Conservation (phyloP, 2,888 invertebrate species). For the Hofmannophila pseudospretella region DNA sequence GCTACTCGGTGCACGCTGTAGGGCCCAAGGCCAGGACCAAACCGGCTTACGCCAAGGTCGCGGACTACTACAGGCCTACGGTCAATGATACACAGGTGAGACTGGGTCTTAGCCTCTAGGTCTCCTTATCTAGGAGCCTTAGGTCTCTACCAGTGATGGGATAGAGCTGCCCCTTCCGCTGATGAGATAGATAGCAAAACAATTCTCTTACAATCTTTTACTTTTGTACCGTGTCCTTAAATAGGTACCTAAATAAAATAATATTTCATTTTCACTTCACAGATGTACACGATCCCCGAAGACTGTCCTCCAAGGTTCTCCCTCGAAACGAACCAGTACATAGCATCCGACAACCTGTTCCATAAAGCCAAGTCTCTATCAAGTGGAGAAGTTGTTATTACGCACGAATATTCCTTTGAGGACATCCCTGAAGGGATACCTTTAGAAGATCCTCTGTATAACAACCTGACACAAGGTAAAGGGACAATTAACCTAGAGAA, state of each 20-base stretch:
- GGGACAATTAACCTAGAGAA: too few relatives aligned
- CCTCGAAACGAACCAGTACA: constrained; percentile 40
- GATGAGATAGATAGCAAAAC: too few relatives aligned
- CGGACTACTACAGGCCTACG: constrained; percentile 82
- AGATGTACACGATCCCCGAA: constrained; percentile 68
- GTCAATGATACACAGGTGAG: constrained; percentile 72
- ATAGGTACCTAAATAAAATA: too few relatives aligned
- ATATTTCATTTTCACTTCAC: constrained; percentile 18
- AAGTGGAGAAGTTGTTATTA: constrained; percentile 51
- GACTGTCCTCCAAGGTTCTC: constrained; percentile 55
- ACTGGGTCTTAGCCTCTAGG: too few relatives aligned
- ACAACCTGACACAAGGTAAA: constrained; percentile 36
- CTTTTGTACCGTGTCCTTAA: too few relatives aligned
- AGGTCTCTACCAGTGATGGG: too few relatives aligned
- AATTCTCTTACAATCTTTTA: too few relatives aligned
- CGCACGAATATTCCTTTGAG: constrained; percentile 54
- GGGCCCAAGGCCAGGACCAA: constrained; percentile 49
- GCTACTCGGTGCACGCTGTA: constrained; percentile 47
- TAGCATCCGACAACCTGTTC: constrained; percentile 51
- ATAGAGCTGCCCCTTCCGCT: too few relatives aligned
- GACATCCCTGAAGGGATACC: constrained; percentile 64
- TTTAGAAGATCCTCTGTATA: constrained; percentile 59
- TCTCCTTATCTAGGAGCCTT: too few relatives aligned
- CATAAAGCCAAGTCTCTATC: constrained; percentile 46
- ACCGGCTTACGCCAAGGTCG: constrained; percentile 75